Evolutionary conservation across 2,888 invertebrate species (phyloP).

Genomic region (Drosophila algonquin): DNA sequence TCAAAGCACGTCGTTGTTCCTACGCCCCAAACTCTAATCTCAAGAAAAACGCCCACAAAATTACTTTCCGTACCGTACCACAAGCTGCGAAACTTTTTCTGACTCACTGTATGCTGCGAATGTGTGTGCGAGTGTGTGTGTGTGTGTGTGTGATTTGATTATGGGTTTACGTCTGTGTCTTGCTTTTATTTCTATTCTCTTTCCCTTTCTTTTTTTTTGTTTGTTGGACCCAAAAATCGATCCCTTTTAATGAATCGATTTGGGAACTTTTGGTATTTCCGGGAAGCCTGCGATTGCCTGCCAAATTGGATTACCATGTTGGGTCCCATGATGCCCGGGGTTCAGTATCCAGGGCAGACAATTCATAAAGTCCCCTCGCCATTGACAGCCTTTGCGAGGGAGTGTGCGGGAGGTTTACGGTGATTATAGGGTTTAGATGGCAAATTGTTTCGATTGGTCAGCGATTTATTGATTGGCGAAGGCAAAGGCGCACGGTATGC

Average conservation of each 20-base stretch:
- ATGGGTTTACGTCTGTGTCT: slow-evolving; percentile 54
- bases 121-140: slow-evolving; percentile 29
- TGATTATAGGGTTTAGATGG: background rate
- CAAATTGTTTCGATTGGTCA: background rate
- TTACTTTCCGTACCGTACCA: slow-evolving; percentile 61
- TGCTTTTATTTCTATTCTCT: slow-evolving; percentile 33
- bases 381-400: background rate
- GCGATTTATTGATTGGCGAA: background rate
- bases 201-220: slow-evolving; percentile 23
- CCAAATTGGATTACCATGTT: slow-evolving; percentile 77
- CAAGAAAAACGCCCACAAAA: slow-evolving; percentile 82
- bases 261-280: slow-evolving; percentile 64
- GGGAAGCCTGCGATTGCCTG: slow-evolving; percentile 48
- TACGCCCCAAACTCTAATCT: slow-evolving; percentile 81
- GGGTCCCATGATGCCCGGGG: slow-evolving; percentile 10
- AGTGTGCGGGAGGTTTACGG: slow-evolving; percentile 15
- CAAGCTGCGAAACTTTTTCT: slow-evolving; percentile 78
- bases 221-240: slow-evolving; percentile 29
- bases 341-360: background rate
- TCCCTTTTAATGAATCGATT: slow-evolving; percentile 78
- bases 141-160: slow-evolving; percentile 61
- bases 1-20: slow-evolving; percentile 78
- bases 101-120: slow-evolving; percentile 4
- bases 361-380: slow-evolving; percentile 9
- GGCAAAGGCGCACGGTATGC: background rate